Conservation (phyloP, 2,113 vertebrate genomes). For the Turdus rufiventris region DNA sequence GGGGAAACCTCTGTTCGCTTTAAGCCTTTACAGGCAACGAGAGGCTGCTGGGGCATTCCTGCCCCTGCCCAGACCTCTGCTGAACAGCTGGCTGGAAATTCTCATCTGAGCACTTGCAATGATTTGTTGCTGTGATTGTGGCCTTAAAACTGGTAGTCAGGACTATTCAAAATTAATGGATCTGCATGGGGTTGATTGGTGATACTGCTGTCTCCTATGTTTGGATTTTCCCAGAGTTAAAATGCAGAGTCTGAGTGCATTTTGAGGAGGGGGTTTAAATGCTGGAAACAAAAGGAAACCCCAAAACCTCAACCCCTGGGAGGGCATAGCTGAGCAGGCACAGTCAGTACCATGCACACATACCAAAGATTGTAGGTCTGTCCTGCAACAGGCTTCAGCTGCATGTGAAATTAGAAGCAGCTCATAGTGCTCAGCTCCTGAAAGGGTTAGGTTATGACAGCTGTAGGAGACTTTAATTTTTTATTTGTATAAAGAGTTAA, state of each 20-base stretch:
- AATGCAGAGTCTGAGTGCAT: not conserved
- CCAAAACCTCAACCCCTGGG: not conserved
- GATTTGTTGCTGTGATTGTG: conserved; percentile 14
- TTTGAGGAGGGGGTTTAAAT: not conserved
- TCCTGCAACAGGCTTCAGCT: conserved; percentile 23
- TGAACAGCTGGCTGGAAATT: conserved; percentile 46
- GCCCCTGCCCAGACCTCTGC: not conserved
- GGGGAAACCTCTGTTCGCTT: not conserved
- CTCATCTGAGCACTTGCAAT: conserved; percentile 14
- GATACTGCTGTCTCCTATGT: not conserved
- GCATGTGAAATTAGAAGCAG: not conserved
- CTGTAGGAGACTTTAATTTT: not conserved
- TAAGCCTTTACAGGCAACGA: not conserved
- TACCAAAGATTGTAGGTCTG: not conserved
- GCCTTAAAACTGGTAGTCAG: not conserved
- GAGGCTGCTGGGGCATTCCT: not conserved
- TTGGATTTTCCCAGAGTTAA: not conserved
- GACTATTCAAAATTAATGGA: not conserved
- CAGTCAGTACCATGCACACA: not conserved
- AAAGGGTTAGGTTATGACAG: not conserved
- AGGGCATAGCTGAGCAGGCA: not conserved
- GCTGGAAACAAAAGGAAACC: not conserved
- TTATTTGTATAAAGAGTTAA: not conserved
- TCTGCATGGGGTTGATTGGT: not conserved
- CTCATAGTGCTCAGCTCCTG: not conserved